Conservation (phyloP, 2,113 vertebrate genomes). For the Nothobranchius kuhntae region DNA sequence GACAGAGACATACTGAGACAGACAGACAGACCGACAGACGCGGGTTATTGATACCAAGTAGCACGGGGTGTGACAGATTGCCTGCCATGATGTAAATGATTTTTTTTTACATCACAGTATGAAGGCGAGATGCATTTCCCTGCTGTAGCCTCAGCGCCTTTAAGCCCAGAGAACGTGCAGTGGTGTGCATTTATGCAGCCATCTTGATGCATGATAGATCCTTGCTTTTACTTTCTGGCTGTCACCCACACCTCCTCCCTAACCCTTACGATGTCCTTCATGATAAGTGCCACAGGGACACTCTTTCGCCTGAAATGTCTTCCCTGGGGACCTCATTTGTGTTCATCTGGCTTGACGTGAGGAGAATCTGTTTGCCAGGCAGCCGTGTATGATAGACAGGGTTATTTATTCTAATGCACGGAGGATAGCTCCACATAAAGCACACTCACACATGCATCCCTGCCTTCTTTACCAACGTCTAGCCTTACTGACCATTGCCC, state of each 20-base stretch:
- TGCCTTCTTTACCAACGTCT: background rate
- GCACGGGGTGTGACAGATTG: constrained; percentile 41
- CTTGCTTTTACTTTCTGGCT: constrained; percentile 19
- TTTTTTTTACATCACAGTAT: constrained; percentile 28
- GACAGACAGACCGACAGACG: constrained; percentile 12
- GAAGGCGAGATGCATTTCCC: constrained; percentile 23
- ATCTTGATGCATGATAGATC: constrained; percentile 24
- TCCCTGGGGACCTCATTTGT: constrained; percentile 71
- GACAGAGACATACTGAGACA: constrained; percentile 45
- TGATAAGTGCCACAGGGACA: constrained; percentile 53
- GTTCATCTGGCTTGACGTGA: constrained; percentile 66
- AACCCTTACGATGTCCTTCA: constrained; percentile 59
- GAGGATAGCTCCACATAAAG: constrained; percentile 12
- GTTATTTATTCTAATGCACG: constrained; percentile 67
- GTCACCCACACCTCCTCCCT: constrained; percentile 31
- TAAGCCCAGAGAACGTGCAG: background rate
- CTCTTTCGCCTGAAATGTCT: constrained; percentile 43
- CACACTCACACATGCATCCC: constrained; percentile 1
- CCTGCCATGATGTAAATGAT: constrained; percentile 53
- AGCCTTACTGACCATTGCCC: background rate
- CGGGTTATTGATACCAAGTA: constrained; percentile 43
- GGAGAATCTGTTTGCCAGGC: constrained; percentile 68
- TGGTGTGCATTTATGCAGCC: constrained; percentile 9
- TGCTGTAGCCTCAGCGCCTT: constrained; percentile 8
- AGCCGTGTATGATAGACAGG: constrained; percentile 61